These are phyloP conservation scores for Archivesica marissinica DNA, from an alignment of 1,140 invertebrate genomes.

Conservation along the genomic window DNA sequence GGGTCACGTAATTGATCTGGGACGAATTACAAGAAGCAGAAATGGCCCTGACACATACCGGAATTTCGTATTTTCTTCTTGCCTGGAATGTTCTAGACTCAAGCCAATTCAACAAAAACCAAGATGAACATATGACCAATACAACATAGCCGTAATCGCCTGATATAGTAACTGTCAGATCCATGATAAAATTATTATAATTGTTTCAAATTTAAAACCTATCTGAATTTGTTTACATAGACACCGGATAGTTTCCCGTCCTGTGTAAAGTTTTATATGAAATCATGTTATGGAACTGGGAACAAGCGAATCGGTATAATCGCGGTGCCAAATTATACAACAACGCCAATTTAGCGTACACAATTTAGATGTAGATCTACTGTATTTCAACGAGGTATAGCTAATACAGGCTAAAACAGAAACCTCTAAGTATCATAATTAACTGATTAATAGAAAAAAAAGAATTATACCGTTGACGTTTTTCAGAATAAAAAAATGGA, in stretches of 20 bases:
- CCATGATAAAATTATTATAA: constrained; percentile 3
- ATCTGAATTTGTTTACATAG: constrained; percentile 4
- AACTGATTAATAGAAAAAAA: no score
- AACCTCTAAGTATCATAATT: no score
- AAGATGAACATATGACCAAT: constrained; percentile 37
- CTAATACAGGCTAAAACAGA: no score
- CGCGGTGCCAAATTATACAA: constrained; percentile 3
- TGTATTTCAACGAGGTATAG: no score
- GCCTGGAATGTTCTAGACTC: constrained; percentile 50
- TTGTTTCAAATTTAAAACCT: not conserved
- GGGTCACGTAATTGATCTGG: not conserved
- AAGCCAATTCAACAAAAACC: constrained; percentile 52
- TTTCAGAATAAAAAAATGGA: not conserved
- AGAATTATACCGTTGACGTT: no score
- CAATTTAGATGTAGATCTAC: not conserved
- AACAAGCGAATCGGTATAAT: not conserved
- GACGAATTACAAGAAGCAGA: constrained; percentile 4
- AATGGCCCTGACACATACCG: constrained; percentile 12
- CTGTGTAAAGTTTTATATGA: not conserved
- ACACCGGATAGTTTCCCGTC: constrained; percentile 13
- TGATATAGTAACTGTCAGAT: constrained; percentile 37
- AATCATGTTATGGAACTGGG: not conserved
- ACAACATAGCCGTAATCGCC: constrained; percentile 53
- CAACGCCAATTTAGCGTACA: not conserved
- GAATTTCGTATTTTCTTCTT: constrained; percentile 46